A percentile compares a stretch with the other conserved stretches of the same genome.
phyloP scores from a whole-genome alignment of 2,888 invertebrate species.

The Nomada flava region DNA sequence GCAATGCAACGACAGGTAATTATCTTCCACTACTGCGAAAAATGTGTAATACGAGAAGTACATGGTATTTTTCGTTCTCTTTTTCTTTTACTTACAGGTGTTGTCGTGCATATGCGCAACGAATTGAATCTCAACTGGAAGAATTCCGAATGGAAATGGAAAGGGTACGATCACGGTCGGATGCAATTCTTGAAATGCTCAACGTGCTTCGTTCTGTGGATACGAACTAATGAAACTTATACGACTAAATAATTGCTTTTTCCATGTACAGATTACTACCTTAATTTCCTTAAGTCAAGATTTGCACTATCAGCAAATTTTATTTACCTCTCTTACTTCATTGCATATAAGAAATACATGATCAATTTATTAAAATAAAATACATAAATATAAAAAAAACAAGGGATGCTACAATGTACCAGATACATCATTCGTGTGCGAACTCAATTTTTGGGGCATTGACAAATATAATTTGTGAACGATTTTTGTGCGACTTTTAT shows the following conservation, averaged over 20 bases:
- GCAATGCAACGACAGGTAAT: conserved; percentile 61
- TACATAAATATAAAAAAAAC: conserved; percentile 35
- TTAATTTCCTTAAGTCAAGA: conserved; percentile 50
- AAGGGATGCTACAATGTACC: conserved; percentile 32
- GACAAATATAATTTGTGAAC: background rate
- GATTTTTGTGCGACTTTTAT: conserved; percentile 24
- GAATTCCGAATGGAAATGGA: conserved; percentile 77
- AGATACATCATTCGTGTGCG: conserved; percentile 19
- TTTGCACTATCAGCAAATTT: conserved; percentile 44
- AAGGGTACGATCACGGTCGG: conserved; percentile 76
- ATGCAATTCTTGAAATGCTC: conserved; percentile 77
- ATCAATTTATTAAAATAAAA: conserved; percentile 73
- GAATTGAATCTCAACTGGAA: conserved; percentile 76
- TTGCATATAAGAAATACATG: conserved; percentile 63
- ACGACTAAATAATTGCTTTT: conserved; percentile 47
- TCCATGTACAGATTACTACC: conserved; percentile 67
- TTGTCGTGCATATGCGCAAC: conserved; percentile 71
- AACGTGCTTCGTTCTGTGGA: conserved; percentile 71
- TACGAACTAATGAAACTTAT: conserved; percentile 59
- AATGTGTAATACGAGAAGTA: background rate
- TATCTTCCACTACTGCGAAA: background rate
- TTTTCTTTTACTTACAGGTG: conserved; percentile 61
- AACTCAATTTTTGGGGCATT: conserved; percentile 25
- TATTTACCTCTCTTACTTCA: conserved; percentile 55
- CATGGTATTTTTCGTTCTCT: background rate